Evolutionary conservation across 2,797 vertebrate species (phyloP), one percentile per base, ranked within the genome.

Genomic region (Phrynocephalus forsythii): DNA sequence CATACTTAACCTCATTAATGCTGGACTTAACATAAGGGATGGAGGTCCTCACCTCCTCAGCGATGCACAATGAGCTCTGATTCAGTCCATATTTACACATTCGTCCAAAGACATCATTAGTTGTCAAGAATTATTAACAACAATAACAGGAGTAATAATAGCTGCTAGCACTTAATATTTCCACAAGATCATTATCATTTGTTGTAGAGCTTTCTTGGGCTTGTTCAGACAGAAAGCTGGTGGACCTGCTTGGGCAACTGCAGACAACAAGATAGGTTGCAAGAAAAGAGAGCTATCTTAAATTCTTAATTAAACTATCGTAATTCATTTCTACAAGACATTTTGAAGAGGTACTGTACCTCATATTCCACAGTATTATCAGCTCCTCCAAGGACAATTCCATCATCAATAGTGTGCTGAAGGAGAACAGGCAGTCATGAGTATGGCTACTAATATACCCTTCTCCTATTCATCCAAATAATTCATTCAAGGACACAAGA

Each of bases 301-400:
- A 52, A 63, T 2, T 0, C 1, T 26, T 44, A 22, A 52, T 69
- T 2, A 20, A 22, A 6, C 1, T 63, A 22, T 76, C 78, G 26
- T 82, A 9, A 44, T 3, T 0, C 6, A 44, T 76, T 82, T 50
- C n/a, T 30, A 22, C 69, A 15, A n/a, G 28, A 60, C 24, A 66
- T 16, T 11, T 18, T 88, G 0, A 50, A n/a, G 5, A n/a, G 3
- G 87, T 30, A 82, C 56, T 79, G 87, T 30, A 82, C 56, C 81
- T 89, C 30, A 89, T 16, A 1, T 86, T 73, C 52, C 28, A 81
- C 81, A 88, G 13, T 85, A 75, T 20, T 88, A 1, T 38, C 10
- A 81, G 18, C 38, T 8, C 0, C 81, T 81, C 1, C 81, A 72
- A 76, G 7, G 38, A 24, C 3, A 84, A 66, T 22, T 5, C 0